phyloP scores from a whole-genome alignment of 2,888 invertebrate genomes.

The Carcina quercana region DNA sequence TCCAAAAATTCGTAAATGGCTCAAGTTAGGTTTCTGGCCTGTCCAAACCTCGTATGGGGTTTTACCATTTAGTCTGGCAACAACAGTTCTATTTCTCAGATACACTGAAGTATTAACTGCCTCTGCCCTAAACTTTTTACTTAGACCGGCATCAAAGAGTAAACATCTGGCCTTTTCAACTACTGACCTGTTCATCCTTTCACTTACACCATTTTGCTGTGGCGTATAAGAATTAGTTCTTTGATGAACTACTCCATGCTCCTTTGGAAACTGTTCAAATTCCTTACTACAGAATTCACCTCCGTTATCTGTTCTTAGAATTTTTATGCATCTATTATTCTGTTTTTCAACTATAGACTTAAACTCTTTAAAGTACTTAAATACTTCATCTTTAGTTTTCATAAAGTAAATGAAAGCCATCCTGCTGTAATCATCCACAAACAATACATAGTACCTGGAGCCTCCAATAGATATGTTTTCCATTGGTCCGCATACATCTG shows the following conservation, averaged over 20 bases:
- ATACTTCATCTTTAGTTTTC: slow-evolving; percentile 6
- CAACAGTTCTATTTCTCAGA: slow-evolving; percentile 9
- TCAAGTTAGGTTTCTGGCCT: slow-evolving; percentile 1
- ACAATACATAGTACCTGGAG: too few relatives aligned
- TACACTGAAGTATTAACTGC: slow-evolving; percentile 11
- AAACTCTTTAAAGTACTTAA: slow-evolving; percentile 5
- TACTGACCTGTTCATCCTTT: slow-evolving; percentile 1
- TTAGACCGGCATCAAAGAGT: slow-evolving; percentile 5
- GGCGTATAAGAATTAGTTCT: slow-evolving; percentile 3
- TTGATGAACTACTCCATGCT: slow-evolving; percentile 7
- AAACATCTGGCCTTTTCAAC: slow-evolving; percentile 9
- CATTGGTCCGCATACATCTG: too few relatives aligned
- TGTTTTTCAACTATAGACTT: slow-evolving; percentile 6
- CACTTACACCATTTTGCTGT: slow-evolving; percentile 7
- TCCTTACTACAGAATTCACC: slow-evolving; percentile 2
- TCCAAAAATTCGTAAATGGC: slow-evolving; percentile 8
- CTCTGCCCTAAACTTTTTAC: slow-evolving; percentile 12
- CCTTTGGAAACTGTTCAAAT: slow-evolving; percentile 1
- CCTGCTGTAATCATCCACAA: too few relatives aligned
- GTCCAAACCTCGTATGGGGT: slow-evolving; percentile 10
- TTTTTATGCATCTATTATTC: slow-evolving; percentile 3
- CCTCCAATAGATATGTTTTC: too few relatives aligned
- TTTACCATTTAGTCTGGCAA: slow-evolving; percentile 2
- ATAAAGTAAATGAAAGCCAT: too few relatives aligned
- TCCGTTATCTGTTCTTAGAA: slow-evolving; percentile 6